Percentiles rank a stretch among this genome's conserved stretches.
Evolutionary conservation across 2,113 vertebrate species (phyloP).

Genomic region (Scalopus aquaticus): DNA sequence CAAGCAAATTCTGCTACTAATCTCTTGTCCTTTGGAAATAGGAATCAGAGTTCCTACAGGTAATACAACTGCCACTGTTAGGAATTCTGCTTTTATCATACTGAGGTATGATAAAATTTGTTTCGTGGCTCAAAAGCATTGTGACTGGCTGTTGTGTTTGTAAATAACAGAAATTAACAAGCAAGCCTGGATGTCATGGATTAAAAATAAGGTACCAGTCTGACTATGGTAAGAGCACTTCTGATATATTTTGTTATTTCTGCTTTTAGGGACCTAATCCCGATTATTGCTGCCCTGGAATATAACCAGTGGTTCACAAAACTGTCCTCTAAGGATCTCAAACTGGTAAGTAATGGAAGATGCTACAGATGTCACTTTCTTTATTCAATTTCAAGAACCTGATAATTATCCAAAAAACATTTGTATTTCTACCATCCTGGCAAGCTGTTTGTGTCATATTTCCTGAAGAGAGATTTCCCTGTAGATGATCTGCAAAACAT

Average conservation of each 20-base stretch:
- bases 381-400: not conserved
- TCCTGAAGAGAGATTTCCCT: not conserved
- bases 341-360: slow-evolving; percentile 91
- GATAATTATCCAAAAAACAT: not conserved
- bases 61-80: not conserved
- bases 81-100: slow-evolving; percentile 48
- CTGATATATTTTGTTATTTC: slow-evolving; percentile 18
- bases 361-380: not conserved
- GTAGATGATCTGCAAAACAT: not conserved
- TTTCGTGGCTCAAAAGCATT: slow-evolving; percentile 66
- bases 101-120: slow-evolving; percentile 58
- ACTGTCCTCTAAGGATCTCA: slow-evolving; percentile 95
- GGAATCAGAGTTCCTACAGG: not conserved
- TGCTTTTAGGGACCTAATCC: slow-evolving; percentile 94
- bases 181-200: slow-evolving; percentile 50
- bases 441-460: not conserved
- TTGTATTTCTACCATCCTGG: not conserved
- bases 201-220: slow-evolving; percentile 39
- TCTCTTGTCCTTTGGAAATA: not conserved
- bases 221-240: rapidly evolving
- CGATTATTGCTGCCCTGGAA: slow-evolving; percentile 96
- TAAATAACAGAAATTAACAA: slow-evolving; percentile 73
- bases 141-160: slow-evolving; percentile 55
- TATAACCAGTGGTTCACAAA: slow-evolving; percentile 99
- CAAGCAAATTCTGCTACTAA: not conserved